Percentiles rank a stretch among this genome's conserved stretches.
These are phyloP conservation scores for Ceratina calcarata DNA, from an alignment of 1,140 invertebrate species.

Conservation along the genomic window DNA sequence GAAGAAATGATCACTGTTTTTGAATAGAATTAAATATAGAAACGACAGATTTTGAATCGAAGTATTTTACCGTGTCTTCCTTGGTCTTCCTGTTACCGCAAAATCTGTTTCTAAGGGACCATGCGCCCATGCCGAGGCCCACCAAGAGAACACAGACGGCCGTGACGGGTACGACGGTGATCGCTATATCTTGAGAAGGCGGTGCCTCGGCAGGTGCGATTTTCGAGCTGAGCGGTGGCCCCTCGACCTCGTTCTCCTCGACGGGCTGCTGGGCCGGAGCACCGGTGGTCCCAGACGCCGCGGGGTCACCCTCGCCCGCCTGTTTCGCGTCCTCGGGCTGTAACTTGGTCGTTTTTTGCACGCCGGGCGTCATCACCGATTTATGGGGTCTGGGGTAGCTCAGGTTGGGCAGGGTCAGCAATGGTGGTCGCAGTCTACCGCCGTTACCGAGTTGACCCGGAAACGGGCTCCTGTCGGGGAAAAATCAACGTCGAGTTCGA, in stretches of 20 bases:
- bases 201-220: conserved; percentile 64
- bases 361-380: conserved; percentile 28
- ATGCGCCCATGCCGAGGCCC: conserved; percentile 79
- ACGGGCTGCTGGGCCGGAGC: not conserved
- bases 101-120: conserved; percentile 82
- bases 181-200: conserved; percentile 77
- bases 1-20: not conserved
- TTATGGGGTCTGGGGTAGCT: conserved; percentile 60
- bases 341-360: conserved; percentile 69
- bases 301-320: conserved; percentile 21
- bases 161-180: conserved; percentile 83
- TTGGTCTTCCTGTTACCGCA: conserved; percentile 80
- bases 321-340: conserved; percentile 58
- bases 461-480: conserved; percentile 64
- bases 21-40: too few species aligned
- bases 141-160: conserved; percentile 82
- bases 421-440: conserved; percentile 70
- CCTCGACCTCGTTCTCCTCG: conserved; percentile 69
- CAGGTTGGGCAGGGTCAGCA: conserved; percentile 69
- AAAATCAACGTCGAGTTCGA: conserved; percentile 12
- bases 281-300: conserved; percentile 3
- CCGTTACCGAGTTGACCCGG: conserved; percentile 67
- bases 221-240: conserved; percentile 71
- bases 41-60: too few species aligned
- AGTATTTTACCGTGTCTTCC: conserved; percentile 47